These are phyloP conservation scores for Mastomys coucha DNA, from an alignment of 2,113 vertebrate species.

Conservation along the genomic window DNA sequence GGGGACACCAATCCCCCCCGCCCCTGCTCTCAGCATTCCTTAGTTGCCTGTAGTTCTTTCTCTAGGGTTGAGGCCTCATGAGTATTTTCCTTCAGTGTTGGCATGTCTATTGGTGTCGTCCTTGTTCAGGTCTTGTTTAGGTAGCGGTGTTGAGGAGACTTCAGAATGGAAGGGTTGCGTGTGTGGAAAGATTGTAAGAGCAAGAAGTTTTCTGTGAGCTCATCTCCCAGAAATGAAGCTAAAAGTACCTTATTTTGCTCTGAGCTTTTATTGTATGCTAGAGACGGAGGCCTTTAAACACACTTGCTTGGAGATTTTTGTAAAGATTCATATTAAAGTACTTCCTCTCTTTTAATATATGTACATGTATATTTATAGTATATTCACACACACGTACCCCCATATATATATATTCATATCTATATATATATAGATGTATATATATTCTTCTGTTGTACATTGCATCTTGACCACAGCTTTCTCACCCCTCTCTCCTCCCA, in stretches of 20 bases:
- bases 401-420: too few relatives aligned
- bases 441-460: neutral
- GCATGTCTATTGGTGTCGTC: neutral
- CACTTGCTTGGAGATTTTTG: neutral
- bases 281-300: neutral
- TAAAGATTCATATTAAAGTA: neutral
- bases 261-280: neutral
- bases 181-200: neutral
- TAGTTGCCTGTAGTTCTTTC: neutral
- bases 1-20: too few relatives aligned
- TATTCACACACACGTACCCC: too few relatives aligned
- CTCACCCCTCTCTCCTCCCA: neutral
- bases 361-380: too few relatives aligned
- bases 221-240: neutral
- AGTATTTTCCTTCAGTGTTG: neutral
- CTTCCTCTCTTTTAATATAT: neutral
- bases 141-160: neutral
- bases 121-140: neutral
- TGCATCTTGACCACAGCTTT: neutral
- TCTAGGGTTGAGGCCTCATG: neutral
- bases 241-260: neutral
- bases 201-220: neutral
- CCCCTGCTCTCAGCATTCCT: neutral
- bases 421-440: neutral
- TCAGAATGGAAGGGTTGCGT: neutral